A percentile compares a stretch with the other conserved stretches of the same genome.
Evolutionary conservation across 2,888 invertebrate genomes (phyloP).

Genomic region (Panzeria rudis): DNA sequence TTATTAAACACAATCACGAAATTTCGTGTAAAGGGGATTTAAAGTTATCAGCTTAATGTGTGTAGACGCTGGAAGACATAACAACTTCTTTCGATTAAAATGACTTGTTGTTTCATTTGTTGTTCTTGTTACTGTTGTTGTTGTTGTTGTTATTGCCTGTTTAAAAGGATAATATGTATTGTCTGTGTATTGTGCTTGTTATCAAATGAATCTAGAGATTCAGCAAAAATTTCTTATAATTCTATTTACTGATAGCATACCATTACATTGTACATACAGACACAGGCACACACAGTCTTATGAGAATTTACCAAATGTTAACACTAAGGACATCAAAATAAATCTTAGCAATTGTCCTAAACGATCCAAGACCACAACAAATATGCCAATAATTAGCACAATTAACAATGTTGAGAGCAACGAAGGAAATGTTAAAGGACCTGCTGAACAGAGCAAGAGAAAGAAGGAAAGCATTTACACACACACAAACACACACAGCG

Average conservation of each 20-base stretch:
- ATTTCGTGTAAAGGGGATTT: background rate
- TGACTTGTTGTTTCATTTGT: conserved; percentile 11
- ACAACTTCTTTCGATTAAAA: conserved; percentile 34
- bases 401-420: conserved; percentile 66
- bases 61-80: conserved; percentile 9
- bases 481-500: background rate
- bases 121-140: conserved; percentile 1
- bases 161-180: conserved; percentile 28
- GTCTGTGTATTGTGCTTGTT: conserved; percentile 25
- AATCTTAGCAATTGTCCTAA: conserved; percentile 71
- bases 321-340: conserved; percentile 71
- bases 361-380: conserved; percentile 71
- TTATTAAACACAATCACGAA: conserved; percentile 9
- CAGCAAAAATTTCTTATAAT: conserved; percentile 54
- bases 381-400: conserved; percentile 73
- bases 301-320: conserved; percentile 71
- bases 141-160: conserved; percentile 2
- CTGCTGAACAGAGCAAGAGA: conserved; percentile 1
- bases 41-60: conserved; percentile 19
- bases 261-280: conserved; percentile 5
- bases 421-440: conserved; percentile 34
- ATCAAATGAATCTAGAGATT: conserved; percentile 22
- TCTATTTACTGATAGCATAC: conserved; percentile 40
- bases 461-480: background rate
- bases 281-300: conserved; percentile 37